These are phyloP conservation scores for Burhinus oedicnemus DNA, from an alignment of 2,113 vertebrate genomes.

Conservation along the genomic window DNA sequence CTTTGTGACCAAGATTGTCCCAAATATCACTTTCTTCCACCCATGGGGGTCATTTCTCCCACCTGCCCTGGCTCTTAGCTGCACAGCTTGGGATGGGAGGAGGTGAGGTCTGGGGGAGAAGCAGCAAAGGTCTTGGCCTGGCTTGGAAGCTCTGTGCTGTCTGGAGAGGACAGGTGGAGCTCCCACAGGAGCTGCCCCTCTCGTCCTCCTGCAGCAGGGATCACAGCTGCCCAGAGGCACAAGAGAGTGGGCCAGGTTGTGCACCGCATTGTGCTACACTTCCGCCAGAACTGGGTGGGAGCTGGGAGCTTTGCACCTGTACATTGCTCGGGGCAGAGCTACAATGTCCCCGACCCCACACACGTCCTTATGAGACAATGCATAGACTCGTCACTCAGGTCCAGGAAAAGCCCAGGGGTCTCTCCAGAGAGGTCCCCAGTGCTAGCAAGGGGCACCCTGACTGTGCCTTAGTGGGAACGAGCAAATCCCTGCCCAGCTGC, in stretches of 20 bases:
- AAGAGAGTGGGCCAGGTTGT: not conserved
- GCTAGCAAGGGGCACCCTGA: not conserved
- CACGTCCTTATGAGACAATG: not conserved
- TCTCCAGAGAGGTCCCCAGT: not conserved
- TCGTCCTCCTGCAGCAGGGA: not conserved
- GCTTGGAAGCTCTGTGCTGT: not conserved
- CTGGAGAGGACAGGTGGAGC: not conserved
- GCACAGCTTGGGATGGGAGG: not conserved
- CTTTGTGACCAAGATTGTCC: not conserved
- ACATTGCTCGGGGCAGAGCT: not conserved
- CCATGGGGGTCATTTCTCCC: not conserved
- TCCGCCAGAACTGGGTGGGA: not conserved
- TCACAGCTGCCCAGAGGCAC: not conserved
- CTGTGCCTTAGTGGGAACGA: not conserved
- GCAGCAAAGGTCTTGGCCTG: not conserved
- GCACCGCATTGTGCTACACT: not conserved
- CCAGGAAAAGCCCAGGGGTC: not conserved
- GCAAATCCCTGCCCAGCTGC: not conserved
- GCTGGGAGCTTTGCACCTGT: not conserved
- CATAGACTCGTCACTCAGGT: not conserved
- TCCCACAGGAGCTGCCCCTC: not conserved
- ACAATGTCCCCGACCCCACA: not conserved
- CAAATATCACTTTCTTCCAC: not conserved
- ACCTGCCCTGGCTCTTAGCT: not conserved
- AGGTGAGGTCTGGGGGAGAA: not conserved